Percentiles rank a stretch among this genome's conserved stretches.
These are phyloP conservation scores for Diaphora mendica DNA, from an alignment of 2,888 invertebrate genomes.

Conservation along the genomic window DNA sequence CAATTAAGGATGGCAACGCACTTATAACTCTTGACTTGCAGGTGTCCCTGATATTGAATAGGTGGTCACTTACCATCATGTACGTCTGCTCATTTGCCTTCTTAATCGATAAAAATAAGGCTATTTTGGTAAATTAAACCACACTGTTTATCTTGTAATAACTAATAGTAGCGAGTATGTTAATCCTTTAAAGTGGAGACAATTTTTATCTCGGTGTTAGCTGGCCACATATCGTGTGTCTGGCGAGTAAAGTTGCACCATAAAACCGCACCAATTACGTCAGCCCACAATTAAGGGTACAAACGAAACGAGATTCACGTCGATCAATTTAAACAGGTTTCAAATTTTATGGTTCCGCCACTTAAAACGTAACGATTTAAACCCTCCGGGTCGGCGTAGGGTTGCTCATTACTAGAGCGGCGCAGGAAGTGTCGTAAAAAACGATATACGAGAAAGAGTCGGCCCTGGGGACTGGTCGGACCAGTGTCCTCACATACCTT, in stretches of 20 bases:
- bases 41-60: too few relatives aligned
- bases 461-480: constrained; percentile 56
- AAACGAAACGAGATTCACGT: constrained; percentile 26
- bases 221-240: constrained; percentile 6
- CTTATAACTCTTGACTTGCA: too few relatives aligned
- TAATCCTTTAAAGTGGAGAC: constrained; percentile 24
- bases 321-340: constrained; percentile 40
- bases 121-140: background rate
- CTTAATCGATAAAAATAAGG: background rate
- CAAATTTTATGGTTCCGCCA: constrained; percentile 39
- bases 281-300: constrained; percentile 14
- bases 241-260: constrained; percentile 21
- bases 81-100: background rate
- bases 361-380: constrained; percentile 46
- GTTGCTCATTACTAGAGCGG: constrained; percentile 57
- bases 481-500: constrained; percentile 54
- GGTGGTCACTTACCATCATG: background rate
- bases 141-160: background rate
- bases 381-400: constrained; percentile 47
- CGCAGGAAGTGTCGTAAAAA: constrained; percentile 56
- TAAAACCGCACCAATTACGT: constrained; percentile 18
- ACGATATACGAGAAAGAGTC: constrained; percentile 63
- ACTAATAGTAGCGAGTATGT: constrained; percentile 17
- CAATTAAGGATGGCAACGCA: too few relatives aligned
- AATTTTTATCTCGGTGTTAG: constrained; percentile 10